These are phyloP conservation scores for Aplochiton taeniatus DNA, from an alignment of 2,797 vertebrate species.

Conservation along the genomic window DNA sequence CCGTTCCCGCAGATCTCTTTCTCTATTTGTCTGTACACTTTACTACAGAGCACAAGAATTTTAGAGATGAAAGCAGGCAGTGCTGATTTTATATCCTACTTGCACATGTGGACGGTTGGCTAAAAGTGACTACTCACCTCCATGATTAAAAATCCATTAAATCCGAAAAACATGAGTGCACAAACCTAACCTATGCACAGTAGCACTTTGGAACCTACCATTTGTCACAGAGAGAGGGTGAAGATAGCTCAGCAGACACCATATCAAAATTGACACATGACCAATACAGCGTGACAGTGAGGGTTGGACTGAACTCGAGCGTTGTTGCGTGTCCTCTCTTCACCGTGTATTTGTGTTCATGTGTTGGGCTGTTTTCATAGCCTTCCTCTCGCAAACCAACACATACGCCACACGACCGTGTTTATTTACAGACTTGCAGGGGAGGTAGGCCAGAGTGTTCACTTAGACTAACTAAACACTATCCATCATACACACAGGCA, in stretches of 20 bases:
- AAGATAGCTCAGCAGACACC: too few species aligned
- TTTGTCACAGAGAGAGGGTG: too few species aligned
- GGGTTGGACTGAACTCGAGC: not conserved
- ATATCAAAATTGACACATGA: not conserved
- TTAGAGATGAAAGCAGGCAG: too few species aligned
- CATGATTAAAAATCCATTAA: not conserved
- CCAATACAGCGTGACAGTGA: not conserved
- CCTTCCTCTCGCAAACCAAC: slow-evolving; percentile 35
- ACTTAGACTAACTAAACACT: slow-evolving; percentile 48
- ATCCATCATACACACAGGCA: slow-evolving; percentile 48
- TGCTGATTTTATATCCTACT: too few species aligned
- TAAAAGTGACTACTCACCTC: not conserved
- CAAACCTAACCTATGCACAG: not conserved
- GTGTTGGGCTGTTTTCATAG: slow-evolving; percentile 32
- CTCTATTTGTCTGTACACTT: too few species aligned
- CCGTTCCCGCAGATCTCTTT: too few species aligned
- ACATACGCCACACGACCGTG: slow-evolving; percentile 42
- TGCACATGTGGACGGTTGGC: too few species aligned
- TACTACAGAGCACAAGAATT: too few species aligned
- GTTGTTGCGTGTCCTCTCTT: not conserved
- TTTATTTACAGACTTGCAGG: slow-evolving; percentile 64
- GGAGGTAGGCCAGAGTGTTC: slow-evolving; percentile 54
- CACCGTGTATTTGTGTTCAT: slow-evolving; percentile 23
- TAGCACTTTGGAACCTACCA: not conserved
- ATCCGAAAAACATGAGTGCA: not conserved